Percentiles rank a stretch among this genome's conserved stretches.
phyloP scores from a whole-genome alignment of 92 coral and sea anemone species.

The Nematostella vectensis region DNA sequence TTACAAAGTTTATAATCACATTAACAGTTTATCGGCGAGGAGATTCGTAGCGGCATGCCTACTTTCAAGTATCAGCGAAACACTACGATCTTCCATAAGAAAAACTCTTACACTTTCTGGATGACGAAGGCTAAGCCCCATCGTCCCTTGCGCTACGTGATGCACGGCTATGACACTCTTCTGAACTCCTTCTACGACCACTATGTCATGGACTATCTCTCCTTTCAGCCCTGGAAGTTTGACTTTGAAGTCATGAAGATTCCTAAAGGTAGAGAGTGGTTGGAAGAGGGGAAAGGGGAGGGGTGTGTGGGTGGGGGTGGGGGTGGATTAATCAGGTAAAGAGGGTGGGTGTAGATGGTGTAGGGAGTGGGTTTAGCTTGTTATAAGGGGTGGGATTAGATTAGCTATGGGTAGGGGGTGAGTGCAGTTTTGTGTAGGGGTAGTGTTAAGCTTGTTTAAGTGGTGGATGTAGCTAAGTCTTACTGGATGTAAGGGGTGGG shows the following conservation, averaged over 20 bases:
- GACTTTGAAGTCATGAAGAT: slow-evolving; percentile 68
- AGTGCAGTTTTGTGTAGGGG: no score
- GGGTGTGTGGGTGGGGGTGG: no score
- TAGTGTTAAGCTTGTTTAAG: no score
- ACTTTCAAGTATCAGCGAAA: slow-evolving; percentile 48
- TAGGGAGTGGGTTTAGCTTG: no score
- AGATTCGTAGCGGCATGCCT: slow-evolving; percentile 72
- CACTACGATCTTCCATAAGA: slow-evolving; percentile 43
- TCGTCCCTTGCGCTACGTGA: slow-evolving; percentile 73
- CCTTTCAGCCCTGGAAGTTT: slow-evolving; percentile 77
- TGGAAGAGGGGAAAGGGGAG: not conserved
- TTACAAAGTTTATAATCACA: no score
- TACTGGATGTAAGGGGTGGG: no score
- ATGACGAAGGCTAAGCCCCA: slow-evolving; percentile 69
- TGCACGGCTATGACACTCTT: slow-evolving; percentile 85
- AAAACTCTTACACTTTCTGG: slow-evolving; percentile 70
- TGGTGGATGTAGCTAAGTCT: no score
- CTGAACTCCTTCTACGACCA: slow-evolving; percentile 82
- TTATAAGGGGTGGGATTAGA: no score
- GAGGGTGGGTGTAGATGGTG: no score
- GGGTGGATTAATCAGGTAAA: no score
- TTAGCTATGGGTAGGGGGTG: no score
- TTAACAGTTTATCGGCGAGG: slow-evolving; percentile 72
- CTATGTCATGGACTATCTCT: slow-evolving; percentile 72
- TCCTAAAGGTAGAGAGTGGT: slow-evolving; percentile 80